A percentile compares a stretch with the other conserved stretches of the same genome.
Evolutionary conservation across 2,888 invertebrate genomes (phyloP).

Genomic region (Siphonodentalium dalli): DNA sequence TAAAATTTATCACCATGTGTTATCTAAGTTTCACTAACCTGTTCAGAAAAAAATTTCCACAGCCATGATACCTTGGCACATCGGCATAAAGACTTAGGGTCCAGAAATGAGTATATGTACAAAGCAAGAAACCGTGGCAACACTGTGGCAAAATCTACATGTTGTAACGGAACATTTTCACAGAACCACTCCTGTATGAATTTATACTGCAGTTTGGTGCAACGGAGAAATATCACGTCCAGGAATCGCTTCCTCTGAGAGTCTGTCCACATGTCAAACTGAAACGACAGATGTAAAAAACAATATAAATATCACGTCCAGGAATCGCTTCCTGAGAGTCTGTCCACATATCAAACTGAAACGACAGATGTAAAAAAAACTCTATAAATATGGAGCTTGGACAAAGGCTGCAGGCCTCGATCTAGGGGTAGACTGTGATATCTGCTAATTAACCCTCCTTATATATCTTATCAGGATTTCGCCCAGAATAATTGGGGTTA

Average conservation of each 20-base stretch:
- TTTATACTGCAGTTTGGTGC: conserved; percentile 49
- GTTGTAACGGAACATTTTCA: conserved; percentile 52
- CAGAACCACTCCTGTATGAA: conserved; percentile 62
- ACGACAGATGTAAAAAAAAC: conserved; percentile 1
- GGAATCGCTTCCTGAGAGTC: conserved; percentile 61
- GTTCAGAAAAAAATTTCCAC: conserved; percentile 63
- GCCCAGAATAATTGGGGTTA: too few relatives aligned
- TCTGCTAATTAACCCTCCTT: too few relatives aligned
- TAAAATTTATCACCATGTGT: too few relatives aligned
- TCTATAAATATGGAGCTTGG: background rate
- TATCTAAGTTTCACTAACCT: too few relatives aligned
- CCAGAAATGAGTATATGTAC: conserved; percentile 62
- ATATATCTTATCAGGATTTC: too few relatives aligned
- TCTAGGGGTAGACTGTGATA: too few relatives aligned
- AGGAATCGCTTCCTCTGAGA: conserved; percentile 61
- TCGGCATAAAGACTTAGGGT: conserved; percentile 58
- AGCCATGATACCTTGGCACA: conserved; percentile 60
- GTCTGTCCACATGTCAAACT: conserved; percentile 65
- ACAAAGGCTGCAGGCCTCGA: too few relatives aligned
- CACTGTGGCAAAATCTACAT: conserved; percentile 58
- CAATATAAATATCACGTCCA: conserved; percentile 29
- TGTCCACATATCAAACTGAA: conserved; percentile 65
- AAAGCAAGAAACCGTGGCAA: conserved; percentile 58
- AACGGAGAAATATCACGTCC: conserved; percentile 53
- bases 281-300: conserved; percentile 13